Base-by-base conservation (phyloP, 2,797 vertebrate species). In the Kryptopterus vitreolus region DNA sequence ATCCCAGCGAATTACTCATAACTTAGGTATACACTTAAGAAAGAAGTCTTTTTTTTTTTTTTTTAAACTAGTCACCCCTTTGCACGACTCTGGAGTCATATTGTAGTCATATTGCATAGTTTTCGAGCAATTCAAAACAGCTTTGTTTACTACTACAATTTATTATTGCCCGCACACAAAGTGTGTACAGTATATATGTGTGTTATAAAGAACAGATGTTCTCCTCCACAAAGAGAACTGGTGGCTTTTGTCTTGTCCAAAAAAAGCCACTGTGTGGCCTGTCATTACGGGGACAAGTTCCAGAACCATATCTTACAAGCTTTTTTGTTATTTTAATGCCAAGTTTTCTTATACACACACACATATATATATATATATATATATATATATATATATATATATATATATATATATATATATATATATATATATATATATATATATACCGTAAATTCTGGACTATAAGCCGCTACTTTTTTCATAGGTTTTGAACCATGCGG, bases 191-290 rank as follows among this genome's bases (percentile, higher is more conserved):
- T 70, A 38, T 46, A 46, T 46, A 2, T 35, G 24, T 35, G 29
- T 69, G 59, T 78, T 85, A 80, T 84, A 82, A 82, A 87, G 74
- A 85, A 81, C 86, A 86, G 85, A 83, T 87, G 77, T 71, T 72
- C 79, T 78, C 38, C 43, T 82, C 62, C 78, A 26, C 75, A 79
- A 82, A 76, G 74, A 73, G 79, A 85, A 70, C 31, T 46, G 33
- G 33, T 63, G 50, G 35, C 81, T 78, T 85, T 70, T 16, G 78
- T 77, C 74, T 81, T 61, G 24, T 38, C 24, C 55, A 65, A 38
- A 7, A 43, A 59, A 53, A 59, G 68, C n/a, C 26, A 9, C 33
- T 46, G 59, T 46, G 58, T 68, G 57, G 77, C 75, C 78, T 71
- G 20, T 83, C 57, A 84, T 76, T 81, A 57, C 46, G 71, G 65